Base-by-base conservation (phyloP, 2,113 vertebrate species). In the Megalops atlanticus region DNA sequence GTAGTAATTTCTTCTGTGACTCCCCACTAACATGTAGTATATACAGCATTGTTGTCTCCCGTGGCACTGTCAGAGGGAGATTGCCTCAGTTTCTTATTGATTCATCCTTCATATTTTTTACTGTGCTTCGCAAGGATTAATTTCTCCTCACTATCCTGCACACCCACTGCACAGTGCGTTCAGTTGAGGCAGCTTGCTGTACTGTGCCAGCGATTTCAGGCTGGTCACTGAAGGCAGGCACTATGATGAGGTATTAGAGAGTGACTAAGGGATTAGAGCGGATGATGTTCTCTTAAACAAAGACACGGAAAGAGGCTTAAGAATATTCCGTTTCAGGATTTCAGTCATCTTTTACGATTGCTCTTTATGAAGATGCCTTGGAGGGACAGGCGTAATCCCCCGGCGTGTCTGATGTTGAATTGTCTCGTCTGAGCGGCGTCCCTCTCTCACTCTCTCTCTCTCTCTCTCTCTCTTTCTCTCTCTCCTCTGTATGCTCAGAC, bases 401-500 rank as follows among this genome's bases (percentile, higher is more conserved):
- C n/a, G n/a, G 31, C 64, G 3, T 14, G 11, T 35, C 12, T 35
- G 31, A 1, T 70, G 68, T 36, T 4, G 1, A 0, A 49, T 49
- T 49, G n/a, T n/a, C n/a, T n/a, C n/a, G n/a, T n/a, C 18, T 4
- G n/a, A 40, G 43, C 7, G 7, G 18, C 31, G 14, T 21, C 15
- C 12, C 52, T 76, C 2, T 18, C n/a, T 49, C 7, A 24, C 45
- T 21, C 10, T n/a, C 3, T 76, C 43, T 49, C 14, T 70, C 15
- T 27, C 52, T 76, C 2, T 18, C n/a, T 49, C 7, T 12, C 45
- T 21, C 10, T n/a, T 1, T 76, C 43, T 49, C 14, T 70, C n/a
- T 52, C 0, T 81, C 35, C 84, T 36, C 68, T 36, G 0, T 85
- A 85, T 52, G 21, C 33, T 7, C 73, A 82, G 81, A 82, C 14